phyloP scores from a whole-genome alignment of 2,797 vertebrate genomes.

The Selene dorsalis region DNA sequence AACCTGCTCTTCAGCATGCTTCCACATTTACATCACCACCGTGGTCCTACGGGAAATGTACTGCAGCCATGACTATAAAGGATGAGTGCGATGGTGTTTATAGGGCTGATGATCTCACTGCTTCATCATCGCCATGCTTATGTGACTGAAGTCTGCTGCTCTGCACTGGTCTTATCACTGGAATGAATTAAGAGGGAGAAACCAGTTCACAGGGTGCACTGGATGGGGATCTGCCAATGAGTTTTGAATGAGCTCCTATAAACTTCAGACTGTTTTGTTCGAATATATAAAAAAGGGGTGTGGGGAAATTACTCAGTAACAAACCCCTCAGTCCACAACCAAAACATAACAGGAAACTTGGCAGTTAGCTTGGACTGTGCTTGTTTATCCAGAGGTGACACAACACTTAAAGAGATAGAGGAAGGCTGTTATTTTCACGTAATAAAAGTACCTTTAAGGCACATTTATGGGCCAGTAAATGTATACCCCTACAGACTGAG shows the following conservation, averaged over 20 bases:
- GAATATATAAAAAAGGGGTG: constrained; percentile 15
- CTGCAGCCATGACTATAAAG: constrained; percentile 31
- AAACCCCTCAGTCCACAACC: constrained; percentile 21
- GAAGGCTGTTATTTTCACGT: neutral
- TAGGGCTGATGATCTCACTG: constrained; percentile 46
- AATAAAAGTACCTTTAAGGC: neutral
- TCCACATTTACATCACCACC: constrained; percentile 34
- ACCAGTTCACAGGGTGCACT: constrained; percentile 14
- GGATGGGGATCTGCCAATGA: neutral
- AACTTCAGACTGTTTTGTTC: constrained; percentile 4
- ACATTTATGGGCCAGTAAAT: neutral
- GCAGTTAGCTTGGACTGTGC: neutral
- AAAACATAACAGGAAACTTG: constrained; percentile 14
- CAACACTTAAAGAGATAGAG: neutral
- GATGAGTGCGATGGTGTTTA: constrained; percentile 42
- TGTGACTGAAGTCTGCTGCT: constrained; percentile 20
- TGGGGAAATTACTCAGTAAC: constrained; percentile 14
- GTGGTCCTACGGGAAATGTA: constrained; percentile 28
- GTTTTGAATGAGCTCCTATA: neutral
- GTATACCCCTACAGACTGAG: neutral
- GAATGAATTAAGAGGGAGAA: constrained; percentile 23
- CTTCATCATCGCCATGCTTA: constrained; percentile 50
- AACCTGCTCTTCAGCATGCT: constrained; percentile 77
- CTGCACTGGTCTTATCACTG: constrained; percentile 19
- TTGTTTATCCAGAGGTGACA: constrained; percentile 36